phyloP scores from a whole-genome alignment of 2,888 invertebrate genomes.

The Catocala nupta region DNA sequence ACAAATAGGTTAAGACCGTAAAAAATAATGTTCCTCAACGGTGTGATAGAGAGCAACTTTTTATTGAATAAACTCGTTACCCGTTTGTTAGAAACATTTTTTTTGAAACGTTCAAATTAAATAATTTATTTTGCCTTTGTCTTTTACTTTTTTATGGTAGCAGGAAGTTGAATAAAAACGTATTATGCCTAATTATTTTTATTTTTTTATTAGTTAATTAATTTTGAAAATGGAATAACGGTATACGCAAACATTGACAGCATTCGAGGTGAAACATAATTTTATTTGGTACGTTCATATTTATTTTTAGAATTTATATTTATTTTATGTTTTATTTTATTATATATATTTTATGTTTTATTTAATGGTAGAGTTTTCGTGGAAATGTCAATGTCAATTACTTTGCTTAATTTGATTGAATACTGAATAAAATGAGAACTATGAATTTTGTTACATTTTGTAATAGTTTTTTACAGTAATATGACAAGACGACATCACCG shows the following conservation, averaged over 20 bases:
- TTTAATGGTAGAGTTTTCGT: not conserved
- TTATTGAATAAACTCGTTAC: constrained; percentile 58
- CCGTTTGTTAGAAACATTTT: constrained; percentile 51
- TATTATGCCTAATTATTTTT: constrained; percentile 53
- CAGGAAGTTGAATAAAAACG: constrained; percentile 42
- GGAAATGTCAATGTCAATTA: not conserved
- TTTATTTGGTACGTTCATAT: constrained; percentile 10
- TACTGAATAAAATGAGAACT: not conserved
- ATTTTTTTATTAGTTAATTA: constrained; percentile 41
- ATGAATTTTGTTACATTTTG: no score
- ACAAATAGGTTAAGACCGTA: constrained; percentile 1
- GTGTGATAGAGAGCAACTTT: constrained; percentile 40
- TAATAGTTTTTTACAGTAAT: no score
- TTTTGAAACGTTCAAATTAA: constrained; percentile 51
- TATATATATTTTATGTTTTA: no score
- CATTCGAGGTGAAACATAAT: not conserved
- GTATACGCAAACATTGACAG: constrained; percentile 7
- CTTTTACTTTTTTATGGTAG: constrained; percentile 42
- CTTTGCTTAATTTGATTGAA: not conserved
- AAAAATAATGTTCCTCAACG: constrained; percentile 24
- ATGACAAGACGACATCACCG: no score
- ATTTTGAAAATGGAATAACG: constrained; percentile 26
- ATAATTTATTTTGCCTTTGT: constrained; percentile 52
- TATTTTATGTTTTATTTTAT: no score
- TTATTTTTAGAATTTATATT: constrained; percentile 4